Base-by-base conservation (phyloP, 2,888 invertebrate species). In the Platycnemis pennipes region DNA sequence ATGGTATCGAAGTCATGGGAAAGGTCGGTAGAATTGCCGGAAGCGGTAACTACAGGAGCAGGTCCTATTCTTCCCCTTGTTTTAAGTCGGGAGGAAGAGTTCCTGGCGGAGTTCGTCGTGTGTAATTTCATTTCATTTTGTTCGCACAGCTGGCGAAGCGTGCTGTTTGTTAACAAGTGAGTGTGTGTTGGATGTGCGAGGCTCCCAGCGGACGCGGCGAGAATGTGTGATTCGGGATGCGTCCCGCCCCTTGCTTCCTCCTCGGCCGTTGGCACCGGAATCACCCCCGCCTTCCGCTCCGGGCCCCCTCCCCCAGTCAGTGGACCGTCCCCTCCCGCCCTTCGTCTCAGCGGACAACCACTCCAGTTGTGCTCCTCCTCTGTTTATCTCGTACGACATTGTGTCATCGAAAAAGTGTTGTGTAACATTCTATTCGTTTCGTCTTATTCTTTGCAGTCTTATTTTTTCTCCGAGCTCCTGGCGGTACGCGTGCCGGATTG, bases 211-310 rank as follows among this genome's bases (percentile, higher is more conserved):
- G 77, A 77, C 63, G 77, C n/a, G 77, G 3, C 77, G 22, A 13
- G 77, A 77, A 77, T 77, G 37, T 37, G 77, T 37, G 77, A 77
- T 77, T 77, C 77, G 77, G 77, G 77, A 77, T 16, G 77, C 49
- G 49, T 49, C 77, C 69, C 63, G n/a, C 63, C 26, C 49, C 77
- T 77, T 77, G 37, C 77, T 77, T 16, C 77, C 31, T 77, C 77
- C n/a, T 63, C 77, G 77, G 77, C 77, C 77, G 77, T 77, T 77
- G 77, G 31, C 77, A 77, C 77, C 77, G 77, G 77, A 77, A 37
- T 77, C 77, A 13, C 69, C 37, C 77, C 37, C 77, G 7, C 77
- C 37, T 37, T 77, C 77, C 77, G 77, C 77, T 16, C 22, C 77
- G 1, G 19, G n/a, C 77, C 37, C 31, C 77, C 37, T 37, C 16